Evolutionary conservation across 2,113 vertebrate genomes (phyloP).

Genomic region (Trogon surrucura): DNA sequence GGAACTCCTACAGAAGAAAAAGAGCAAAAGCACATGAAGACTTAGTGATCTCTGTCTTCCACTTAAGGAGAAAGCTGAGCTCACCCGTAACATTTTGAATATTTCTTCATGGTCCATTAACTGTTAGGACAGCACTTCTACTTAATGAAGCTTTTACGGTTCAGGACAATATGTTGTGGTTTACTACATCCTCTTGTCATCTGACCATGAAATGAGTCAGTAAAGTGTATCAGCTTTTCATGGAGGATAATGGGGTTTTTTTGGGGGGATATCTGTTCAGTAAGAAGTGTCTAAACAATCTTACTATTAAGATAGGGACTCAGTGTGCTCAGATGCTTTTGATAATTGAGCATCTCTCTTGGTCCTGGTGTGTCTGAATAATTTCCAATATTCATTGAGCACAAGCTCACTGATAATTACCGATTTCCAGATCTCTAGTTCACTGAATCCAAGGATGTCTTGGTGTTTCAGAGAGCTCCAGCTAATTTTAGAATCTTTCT

Average conservation of each 20-base stretch:
- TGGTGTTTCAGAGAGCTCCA: background rate
- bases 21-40: background rate
- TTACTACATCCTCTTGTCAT: background rate
- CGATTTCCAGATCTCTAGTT: background rate
- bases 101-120: background rate
- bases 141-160: background rate
- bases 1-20: background rate
- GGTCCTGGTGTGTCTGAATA: background rate
- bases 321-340: background rate
- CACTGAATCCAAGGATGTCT: background rate
- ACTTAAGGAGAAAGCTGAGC: background rate
- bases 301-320: background rate
- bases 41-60: background rate
- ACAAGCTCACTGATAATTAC: background rate
- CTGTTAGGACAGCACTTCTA: background rate
- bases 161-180: background rate
- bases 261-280: background rate
- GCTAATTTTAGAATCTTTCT: background rate
- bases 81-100: background rate
- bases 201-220: background rate
- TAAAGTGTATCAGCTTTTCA: background rate
- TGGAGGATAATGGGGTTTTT: background rate
- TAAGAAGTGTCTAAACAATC: background rate
- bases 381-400: background rate
- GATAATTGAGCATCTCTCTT: background rate